phyloP scores from a whole-genome alignment of 2,113 vertebrate genomes.

The Aviceda subcristata region DNA sequence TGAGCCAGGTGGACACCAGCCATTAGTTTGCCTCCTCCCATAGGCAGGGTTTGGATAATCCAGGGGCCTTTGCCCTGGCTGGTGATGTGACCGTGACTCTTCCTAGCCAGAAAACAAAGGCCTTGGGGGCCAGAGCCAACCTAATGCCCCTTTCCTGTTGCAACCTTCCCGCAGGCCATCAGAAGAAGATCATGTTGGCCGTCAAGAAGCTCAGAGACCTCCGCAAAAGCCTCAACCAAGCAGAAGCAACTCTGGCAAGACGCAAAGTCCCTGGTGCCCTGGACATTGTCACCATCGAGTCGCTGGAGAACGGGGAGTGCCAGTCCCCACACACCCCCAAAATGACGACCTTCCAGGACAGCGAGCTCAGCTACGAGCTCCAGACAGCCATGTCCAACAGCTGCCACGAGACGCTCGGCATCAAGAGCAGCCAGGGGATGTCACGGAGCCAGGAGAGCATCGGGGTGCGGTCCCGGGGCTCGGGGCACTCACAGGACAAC shows the following conservation, averaged over 20 bases:
- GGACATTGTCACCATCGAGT: conserved; percentile 87
- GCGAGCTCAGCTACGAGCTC: conserved; percentile 88
- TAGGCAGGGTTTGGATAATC: neutral
- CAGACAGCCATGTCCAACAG: conserved; percentile 86
- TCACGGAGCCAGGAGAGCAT: conserved; percentile 93
- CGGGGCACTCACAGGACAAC: conserved; percentile 86
- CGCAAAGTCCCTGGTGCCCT: conserved; percentile 73
- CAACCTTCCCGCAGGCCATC: conserved; percentile 81
- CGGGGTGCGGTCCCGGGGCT: conserved; percentile 83
- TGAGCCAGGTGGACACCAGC: neutral
- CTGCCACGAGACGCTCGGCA: conserved; percentile 70
- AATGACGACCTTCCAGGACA: conserved; percentile 91
- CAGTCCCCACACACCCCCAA: conserved; percentile 79
- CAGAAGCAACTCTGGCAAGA: conserved; percentile 76
- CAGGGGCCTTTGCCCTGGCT: neutral
- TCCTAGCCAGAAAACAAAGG: neutral
- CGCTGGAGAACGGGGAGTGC: conserved; percentile 78
- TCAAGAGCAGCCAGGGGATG: conserved; percentile 74
- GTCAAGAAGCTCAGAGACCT: conserved; percentile 92
- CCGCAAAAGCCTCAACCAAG: conserved; percentile 79
- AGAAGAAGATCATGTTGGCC: conserved; percentile 96
- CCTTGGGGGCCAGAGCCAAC: neutral
- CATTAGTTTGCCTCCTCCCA: neutral
- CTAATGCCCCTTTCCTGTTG: neutral
- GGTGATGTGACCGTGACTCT: neutral